Evolutionary conservation across 2,113 vertebrate species (phyloP).

Genomic region (Leucosticte australis): DNA sequence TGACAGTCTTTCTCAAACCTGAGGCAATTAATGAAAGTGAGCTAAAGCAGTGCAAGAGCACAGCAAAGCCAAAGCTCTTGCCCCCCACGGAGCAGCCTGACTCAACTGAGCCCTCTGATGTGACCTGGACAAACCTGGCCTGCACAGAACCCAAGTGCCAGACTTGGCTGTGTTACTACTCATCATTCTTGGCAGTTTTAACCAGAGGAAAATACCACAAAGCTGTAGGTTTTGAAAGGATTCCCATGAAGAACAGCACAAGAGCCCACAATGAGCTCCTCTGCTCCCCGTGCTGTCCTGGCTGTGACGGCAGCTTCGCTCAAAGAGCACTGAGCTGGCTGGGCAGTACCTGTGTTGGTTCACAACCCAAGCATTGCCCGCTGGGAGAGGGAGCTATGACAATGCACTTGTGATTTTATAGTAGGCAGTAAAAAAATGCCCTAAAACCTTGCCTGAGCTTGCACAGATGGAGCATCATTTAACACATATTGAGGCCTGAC

Average conservation of each 20-base stretch:
- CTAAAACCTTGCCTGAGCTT: background rate
- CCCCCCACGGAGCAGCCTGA: background rate
- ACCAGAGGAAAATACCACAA: background rate
- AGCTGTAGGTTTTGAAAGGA: background rate
- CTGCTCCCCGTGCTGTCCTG: background rate
- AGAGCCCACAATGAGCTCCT: rapidly evolving
- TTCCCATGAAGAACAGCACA: background rate
- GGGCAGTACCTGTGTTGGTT: background rate
- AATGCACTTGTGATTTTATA: background rate
- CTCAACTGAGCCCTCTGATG: background rate
- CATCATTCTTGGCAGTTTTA: background rate
- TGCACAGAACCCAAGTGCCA: background rate
- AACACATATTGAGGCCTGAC: no score
- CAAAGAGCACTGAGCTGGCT: background rate
- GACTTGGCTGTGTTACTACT: background rate
- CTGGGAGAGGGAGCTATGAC: background rate
- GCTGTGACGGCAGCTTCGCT: background rate
- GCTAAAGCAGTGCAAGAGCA: background rate
- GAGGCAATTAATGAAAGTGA: background rate
- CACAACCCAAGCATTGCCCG: background rate
- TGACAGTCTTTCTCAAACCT: background rate
- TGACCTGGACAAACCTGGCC: background rate
- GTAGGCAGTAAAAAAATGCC: background rate
- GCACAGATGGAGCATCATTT: background rate
- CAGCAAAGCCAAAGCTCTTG: background rate